Evolutionary conservation across 2,888 invertebrate species (phyloP), one percentile per base, ranked within the genome.

Genomic region (Netelia inedita): DNA sequence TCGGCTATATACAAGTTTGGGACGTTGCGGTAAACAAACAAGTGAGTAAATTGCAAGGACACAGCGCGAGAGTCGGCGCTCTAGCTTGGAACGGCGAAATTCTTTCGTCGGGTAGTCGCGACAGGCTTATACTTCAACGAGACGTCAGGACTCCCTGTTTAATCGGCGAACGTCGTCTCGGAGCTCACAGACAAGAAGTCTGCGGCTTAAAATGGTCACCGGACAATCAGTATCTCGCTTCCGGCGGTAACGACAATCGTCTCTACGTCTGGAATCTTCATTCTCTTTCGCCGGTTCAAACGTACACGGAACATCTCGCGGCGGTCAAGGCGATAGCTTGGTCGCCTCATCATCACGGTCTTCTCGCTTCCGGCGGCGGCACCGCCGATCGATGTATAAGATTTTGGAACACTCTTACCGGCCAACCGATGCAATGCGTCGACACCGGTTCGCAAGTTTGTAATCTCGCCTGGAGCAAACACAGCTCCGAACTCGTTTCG

Each of bases 181-280:
- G 96, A 53, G 98, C 98, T 0, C 99, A 99, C 92, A 95, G 98
- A 71, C 99, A 99, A 94, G 99, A 99, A 94, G 98, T 99, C 63
- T 99, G 99, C 94, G 99, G 99, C 0, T 94, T 99, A 68, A 99
- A 99, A 93, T 99, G 99, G 99, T 99, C 99, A 1, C 98, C 99
- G 1, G 99, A 99, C 94, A 98, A 98, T 89, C 98, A 98, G 94
- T 98, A 98, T 92, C 94, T 99, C 78, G 99, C 99, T 0, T 99
- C 99, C 50, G 99, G 99, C 50, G 99, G 99, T 76, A 99, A 99
- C 94, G 99, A 99, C 94, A 99, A 99, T 95, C 96, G 98, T 91
- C 95, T 99, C 73, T 97, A 98, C 94, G 98, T 99, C 8, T 99
- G 98, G 98, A 96, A 96, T 88, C 95, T 98, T 95, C 98, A 98